Base-by-base conservation (phyloP, 2,888 invertebrate species). In the Phrixothrix hirtus region DNA sequence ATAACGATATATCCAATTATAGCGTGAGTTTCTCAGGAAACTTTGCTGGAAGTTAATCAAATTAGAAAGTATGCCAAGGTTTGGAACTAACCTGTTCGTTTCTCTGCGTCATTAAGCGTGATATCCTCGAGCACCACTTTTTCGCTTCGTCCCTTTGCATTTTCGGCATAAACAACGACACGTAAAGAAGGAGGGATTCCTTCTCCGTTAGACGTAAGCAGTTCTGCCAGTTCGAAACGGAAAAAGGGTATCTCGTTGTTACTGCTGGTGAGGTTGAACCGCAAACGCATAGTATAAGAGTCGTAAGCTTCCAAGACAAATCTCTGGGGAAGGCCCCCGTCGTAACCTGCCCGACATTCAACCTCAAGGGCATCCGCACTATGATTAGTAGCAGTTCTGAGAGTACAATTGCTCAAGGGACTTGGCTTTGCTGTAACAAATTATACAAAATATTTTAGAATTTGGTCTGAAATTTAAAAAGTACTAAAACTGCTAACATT, bases 271-370 rank as follows among this genome's bases (percentile, higher is more conserved):
- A 85, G 79, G 70, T 89, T 90, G 57, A 88, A 79, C 43, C 88
- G 78, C 25, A 88, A 77, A 57, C 82, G 83, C 67, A 86, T 86
- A 11, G 87, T 87, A 63, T 81, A 76, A 0, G 87, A 86, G 65
- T 91, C 91, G 65, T 89, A 84, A 0, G 92, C 91, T 73, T 93
- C 92, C 50, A 94, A 76, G 42, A 88, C 79, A 76, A 93, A 93
- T 57, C 85, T 84, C 74, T 94, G 94, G 30, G 89, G 88, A 50
- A 94, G 81, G 0, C 94, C 94, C 1, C 94, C 93, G 69, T 94
- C 92, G 73, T 92, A 92, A 32, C 93, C 94, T 0, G 89, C 84
- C 51, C 89, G 84, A 74, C 94, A 94, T 65, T 91, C 89, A 51
- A 94, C 85, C 67, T 89, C 88, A 68, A 94, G 77, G 41, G 79